Base-by-base conservation (phyloP, 2,888 invertebrate genomes). In the Phyllotreta cruciferae region DNA sequence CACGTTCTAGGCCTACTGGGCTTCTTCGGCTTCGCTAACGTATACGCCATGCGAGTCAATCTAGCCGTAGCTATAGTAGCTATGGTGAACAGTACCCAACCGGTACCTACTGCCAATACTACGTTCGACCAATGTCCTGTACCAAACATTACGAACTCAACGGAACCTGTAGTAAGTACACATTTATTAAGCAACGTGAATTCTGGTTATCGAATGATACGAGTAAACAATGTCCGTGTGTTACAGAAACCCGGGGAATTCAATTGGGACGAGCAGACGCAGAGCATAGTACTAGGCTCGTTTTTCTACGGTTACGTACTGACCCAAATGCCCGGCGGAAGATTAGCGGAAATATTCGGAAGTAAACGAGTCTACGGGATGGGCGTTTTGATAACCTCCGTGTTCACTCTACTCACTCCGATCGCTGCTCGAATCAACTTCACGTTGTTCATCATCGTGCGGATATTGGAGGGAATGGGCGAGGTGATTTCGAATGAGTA, bases 1-100 rank as follows among this genome's bases (percentile, higher is more conserved):
- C 88, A 91, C 75, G 87, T 92, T 3, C 84, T 95, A 61, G 93
- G 93, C 0, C 85, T 94, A 53, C 84, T 94, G 83, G 93, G 93
- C 10, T 95, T 95, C 77, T 83, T 94, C 55, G 95, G 94, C 9
- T 94, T 94, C 78, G 92, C 92, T 63, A 89, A 93, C 77, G 92
- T 94, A 3, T 95, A 95, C 81, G 93, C 94, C 0, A 92, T 94
- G 91, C 84, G 94, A 63, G 94, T 94, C 0, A 94, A 94, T 80
- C 84, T 97, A 37, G 95, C 95, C 0, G 93, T 97, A 14, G 96
- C 96, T 39, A 94, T 97, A 76, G 95, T 97, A 36, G 94, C 95
- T 36, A 98, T 97, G 97, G 92, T 93, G 42, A 93, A 93, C 78
- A 85, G 87, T 57, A 89, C 91, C 60, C 77, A 81, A 66, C 77